Percentiles rank a stretch among this genome's conserved stretches.
These are phyloP conservation scores for Falcunculus frontatus DNA, from an alignment of 2,113 vertebrate genomes.

Conservation along the genomic window DNA sequence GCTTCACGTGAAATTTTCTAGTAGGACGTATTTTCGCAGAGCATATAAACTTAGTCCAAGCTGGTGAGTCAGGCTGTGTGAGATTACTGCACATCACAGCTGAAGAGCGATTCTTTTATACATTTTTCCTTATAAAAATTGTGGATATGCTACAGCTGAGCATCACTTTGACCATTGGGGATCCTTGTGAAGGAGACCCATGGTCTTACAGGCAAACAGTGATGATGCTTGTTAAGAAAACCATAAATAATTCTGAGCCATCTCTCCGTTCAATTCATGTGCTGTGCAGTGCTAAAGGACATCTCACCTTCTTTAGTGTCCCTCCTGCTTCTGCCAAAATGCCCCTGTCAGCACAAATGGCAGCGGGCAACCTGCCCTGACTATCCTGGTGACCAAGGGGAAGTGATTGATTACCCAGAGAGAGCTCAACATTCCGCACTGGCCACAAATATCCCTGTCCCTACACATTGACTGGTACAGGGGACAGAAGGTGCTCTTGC, in stretches of 20 bases:
- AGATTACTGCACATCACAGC: neutral
- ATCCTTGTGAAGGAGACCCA: neutral
- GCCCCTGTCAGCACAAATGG: neutral
- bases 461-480: fast-evolving
- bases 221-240: neutral
- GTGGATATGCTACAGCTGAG: neutral
- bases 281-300: neutral
- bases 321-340: neutral
- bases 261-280: neutral
- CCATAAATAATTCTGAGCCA: neutral
- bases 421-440: neutral
- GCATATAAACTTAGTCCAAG: neutral
- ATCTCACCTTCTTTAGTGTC: neutral
- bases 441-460: neutral
- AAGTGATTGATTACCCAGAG: neutral
- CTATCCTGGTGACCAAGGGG: neutral
- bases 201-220: fast-evolving
- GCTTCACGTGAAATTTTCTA: neutral
- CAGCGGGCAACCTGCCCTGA: neutral
- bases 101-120: neutral
- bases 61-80: neutral
- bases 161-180: neutral
- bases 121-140: neutral
- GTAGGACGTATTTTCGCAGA: neutral
- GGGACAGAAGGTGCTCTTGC: neutral